These are phyloP conservation scores for Eupithecia vulgata DNA, from an alignment of 2,888 invertebrate genomes.

Conservation along the genomic window DNA sequence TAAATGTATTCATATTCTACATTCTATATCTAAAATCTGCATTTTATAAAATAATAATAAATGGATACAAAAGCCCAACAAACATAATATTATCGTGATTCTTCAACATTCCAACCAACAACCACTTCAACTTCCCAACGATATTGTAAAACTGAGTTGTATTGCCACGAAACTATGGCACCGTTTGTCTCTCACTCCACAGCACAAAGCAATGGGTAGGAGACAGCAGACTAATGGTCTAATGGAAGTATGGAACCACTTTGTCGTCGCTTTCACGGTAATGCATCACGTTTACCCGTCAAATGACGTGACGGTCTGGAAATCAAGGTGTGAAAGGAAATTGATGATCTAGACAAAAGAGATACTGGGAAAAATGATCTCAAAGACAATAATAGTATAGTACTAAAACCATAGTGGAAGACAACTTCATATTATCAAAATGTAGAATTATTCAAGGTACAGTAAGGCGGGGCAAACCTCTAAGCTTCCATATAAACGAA, in stretches of 20 bases:
- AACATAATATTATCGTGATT: too few species aligned
- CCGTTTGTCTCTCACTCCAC: conserved; percentile 66
- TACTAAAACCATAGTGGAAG: background rate
- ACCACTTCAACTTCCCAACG: background rate
- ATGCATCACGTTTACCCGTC: conserved; percentile 45
- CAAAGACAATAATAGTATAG: background rate
- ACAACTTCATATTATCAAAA: background rate
- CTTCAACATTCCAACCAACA: background rate
- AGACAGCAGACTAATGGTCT: conserved; percentile 60
- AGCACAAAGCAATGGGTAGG: conserved; percentile 61
- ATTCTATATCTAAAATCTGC: too few species aligned
- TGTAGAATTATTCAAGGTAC: background rate
- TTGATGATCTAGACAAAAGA: background rate
- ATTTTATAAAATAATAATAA: too few species aligned
- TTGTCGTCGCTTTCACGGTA: conserved; percentile 56
- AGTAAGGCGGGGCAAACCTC: too few species aligned
- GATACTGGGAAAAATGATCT: background rate
- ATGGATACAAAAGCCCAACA: background rate
- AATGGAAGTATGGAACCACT: conserved; percentile 48
- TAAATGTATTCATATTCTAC: too few species aligned
- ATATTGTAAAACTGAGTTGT: conserved; percentile 40
- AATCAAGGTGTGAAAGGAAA: conserved; percentile 15
- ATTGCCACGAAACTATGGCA: conserved; percentile 60
- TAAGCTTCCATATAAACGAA: too few species aligned
- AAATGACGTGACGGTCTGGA: conserved; percentile 1